These are phyloP conservation scores for Neocloeon triangulifer DNA, from an alignment of 1,140 invertebrate species.

Conservation along the genomic window DNA sequence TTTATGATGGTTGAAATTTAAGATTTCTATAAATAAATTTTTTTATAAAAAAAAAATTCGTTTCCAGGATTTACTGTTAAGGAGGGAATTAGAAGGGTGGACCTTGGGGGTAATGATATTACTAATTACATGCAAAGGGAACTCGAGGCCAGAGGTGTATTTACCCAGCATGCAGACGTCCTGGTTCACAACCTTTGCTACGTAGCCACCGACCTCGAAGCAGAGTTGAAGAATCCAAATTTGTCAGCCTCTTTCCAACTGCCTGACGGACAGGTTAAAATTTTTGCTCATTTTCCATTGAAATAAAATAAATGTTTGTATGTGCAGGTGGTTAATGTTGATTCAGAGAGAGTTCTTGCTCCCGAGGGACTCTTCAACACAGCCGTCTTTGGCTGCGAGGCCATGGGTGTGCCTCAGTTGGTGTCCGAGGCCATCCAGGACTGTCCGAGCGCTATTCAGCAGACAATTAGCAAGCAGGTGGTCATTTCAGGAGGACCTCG, in stretches of 20 bases:
- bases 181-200: slow-evolving; percentile 44
- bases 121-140: no score
- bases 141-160: no score
- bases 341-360: slow-evolving; percentile 44
- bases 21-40: no score
- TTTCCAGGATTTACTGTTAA: no score
- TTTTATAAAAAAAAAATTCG: no score
- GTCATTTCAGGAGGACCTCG: no score
- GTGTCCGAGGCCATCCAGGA: slow-evolving; percentile 78
- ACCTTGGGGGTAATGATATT: no score
- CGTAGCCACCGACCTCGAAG: slow-evolving; percentile 81
- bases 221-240: slow-evolving; percentile 83
- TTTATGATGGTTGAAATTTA: slow-evolving; percentile 53
- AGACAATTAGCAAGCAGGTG: no score
- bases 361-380: slow-evolving; percentile 82
- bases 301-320: no score
- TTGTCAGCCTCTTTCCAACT: slow-evolving; percentile 68
- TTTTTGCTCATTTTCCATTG: no score
- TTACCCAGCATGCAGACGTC: no score
- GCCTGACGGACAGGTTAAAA: slow-evolving; percentile 58
- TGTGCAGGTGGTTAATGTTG: slow-evolving; percentile 1
- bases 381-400: slow-evolving; percentile 79
- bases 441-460: slow-evolving; percentile 58
- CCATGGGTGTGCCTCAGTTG: slow-evolving; percentile 82
- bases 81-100: no score